Evolutionary conservation across 1,140 invertebrate genomes (phyloP).

Genomic region (Bilobella aurantiaca): DNA sequence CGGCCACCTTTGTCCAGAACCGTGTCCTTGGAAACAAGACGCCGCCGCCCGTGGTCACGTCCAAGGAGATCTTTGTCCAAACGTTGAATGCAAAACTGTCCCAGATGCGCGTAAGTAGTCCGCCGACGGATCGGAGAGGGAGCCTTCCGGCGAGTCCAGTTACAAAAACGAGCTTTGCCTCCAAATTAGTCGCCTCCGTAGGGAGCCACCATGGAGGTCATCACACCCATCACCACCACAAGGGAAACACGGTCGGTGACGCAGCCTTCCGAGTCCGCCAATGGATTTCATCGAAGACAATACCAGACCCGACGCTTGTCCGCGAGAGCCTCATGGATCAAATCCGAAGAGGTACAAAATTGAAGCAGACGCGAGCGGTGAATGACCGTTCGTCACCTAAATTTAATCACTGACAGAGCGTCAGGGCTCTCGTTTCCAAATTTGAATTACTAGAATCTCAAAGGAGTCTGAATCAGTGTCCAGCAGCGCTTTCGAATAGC

Average conservation of each 20-base stretch:
- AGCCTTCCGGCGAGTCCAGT: conserved; percentile 1
- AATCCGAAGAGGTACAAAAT: conserved; percentile 68
- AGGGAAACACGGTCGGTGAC: conserved; percentile 24
- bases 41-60: conserved; percentile 28
- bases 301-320: conserved; percentile 47
- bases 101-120: conserved; percentile 25
- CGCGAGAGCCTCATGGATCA: conserved; percentile 73
- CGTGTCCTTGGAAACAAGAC: conserved; percentile 25
- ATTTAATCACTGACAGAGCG: conserved; percentile 47
- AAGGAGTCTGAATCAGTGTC: not conserved
- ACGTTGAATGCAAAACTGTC: conserved; percentile 36
- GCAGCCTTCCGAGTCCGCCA: conserved; percentile 52
- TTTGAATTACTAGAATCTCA: conserved; percentile 24
- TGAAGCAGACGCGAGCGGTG: conserved; percentile 55
- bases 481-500: conserved; percentile 14
- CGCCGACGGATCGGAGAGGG: conserved; percentile 14
- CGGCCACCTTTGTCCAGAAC: conserved; percentile 31
- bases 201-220: conserved; percentile 10
- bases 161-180: conserved; percentile 24
- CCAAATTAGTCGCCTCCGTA: conserved; percentile 29
- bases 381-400: conserved; percentile 60
- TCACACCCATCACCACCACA: not conserved
- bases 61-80: conserved; percentile 35
- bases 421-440: conserved; percentile 34
- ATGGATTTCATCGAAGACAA: conserved; percentile 49